Conservation (phyloP, 2,113 vertebrate genomes). For the Apistogramma diplotaenia region DNA sequence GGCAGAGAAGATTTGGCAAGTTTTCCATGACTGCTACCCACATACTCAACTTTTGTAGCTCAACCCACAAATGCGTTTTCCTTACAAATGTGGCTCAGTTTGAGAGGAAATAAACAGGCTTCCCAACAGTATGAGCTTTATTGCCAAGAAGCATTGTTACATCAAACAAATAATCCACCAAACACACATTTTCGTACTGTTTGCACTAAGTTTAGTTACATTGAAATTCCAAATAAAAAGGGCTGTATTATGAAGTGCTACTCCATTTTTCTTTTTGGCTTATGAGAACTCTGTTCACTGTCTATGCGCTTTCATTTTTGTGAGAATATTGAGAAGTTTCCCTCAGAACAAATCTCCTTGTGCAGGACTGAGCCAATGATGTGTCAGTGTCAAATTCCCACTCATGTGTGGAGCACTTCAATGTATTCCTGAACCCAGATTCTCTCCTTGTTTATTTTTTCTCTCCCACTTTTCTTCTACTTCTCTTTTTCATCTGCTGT, state of each 20-base stretch:
- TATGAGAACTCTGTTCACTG: not conserved
- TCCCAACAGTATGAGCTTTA: too few relatives aligned
- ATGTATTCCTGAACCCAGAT: not conserved
- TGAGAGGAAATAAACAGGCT: too few relatives aligned
- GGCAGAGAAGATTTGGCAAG: too few relatives aligned
- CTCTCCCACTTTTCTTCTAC: not conserved
- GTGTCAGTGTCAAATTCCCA: constrained; percentile 51
- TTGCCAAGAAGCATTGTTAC: too few relatives aligned
- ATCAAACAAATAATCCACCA: too few relatives aligned
- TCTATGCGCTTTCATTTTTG: not conserved
- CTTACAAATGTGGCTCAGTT: too few relatives aligned
- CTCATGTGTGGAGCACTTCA: constrained; percentile 54
- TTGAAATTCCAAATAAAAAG: not conserved
- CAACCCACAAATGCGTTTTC: too few relatives aligned
- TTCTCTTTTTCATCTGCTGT: constrained; percentile 17
- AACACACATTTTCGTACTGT: too few relatives aligned
- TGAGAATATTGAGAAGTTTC: not conserved
- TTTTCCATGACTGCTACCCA: too few relatives aligned
- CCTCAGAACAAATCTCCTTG: not conserved
- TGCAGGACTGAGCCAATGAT: constrained; percentile 25
- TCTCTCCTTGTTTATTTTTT: not conserved
- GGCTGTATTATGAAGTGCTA: not conserved
- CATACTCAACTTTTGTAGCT: too few relatives aligned
- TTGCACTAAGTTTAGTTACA: not conserved
- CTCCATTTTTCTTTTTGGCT: not conserved